Percentiles rank a stretch among this genome's conserved stretches.
Conservation (phyloP, 2,797 vertebrate species). For the Helarctos malayanus region DNA sequence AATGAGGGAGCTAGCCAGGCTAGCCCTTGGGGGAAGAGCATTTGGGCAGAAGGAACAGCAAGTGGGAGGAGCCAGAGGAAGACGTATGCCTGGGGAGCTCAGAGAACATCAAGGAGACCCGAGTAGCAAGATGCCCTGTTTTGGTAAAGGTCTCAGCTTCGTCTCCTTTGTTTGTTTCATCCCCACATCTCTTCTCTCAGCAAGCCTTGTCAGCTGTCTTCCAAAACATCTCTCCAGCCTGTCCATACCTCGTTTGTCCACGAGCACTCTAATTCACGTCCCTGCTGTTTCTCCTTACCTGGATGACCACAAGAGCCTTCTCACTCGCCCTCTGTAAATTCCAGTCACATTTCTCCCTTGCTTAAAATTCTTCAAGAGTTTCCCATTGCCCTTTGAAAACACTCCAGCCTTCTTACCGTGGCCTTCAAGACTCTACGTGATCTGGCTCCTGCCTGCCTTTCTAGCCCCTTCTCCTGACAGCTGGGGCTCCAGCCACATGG, state of each 20-base stretch:
- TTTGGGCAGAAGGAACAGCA: neutral
- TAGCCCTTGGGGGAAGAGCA: neutral
- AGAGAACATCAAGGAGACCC: neutral
- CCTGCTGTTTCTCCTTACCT: neutral
- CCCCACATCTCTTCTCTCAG: neutral
- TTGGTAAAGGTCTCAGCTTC: neutral
- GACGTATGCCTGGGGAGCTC: neutral
- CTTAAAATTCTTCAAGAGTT: slow-evolving; percentile 19
- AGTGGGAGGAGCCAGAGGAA: neutral
- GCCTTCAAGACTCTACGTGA: neutral
- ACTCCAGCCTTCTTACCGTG: neutral
- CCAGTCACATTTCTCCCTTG: neutral
- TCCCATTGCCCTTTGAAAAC: slow-evolving; percentile 19
- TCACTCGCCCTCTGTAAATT: neutral
- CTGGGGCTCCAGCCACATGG: neutral
- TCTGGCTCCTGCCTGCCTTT: neutral
- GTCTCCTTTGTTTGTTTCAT: neutral
- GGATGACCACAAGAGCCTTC: neutral
- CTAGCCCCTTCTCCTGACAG: neutral
- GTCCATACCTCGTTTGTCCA: neutral
- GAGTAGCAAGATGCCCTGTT: neutral
- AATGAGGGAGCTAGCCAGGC: neutral
- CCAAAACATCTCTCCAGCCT: neutral
- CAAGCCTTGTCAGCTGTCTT: neutral
- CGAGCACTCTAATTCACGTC: neutral